Evolutionary conservation across 2,113 vertebrate genomes (phyloP).

Genomic region (Irena cyanogastra): DNA sequence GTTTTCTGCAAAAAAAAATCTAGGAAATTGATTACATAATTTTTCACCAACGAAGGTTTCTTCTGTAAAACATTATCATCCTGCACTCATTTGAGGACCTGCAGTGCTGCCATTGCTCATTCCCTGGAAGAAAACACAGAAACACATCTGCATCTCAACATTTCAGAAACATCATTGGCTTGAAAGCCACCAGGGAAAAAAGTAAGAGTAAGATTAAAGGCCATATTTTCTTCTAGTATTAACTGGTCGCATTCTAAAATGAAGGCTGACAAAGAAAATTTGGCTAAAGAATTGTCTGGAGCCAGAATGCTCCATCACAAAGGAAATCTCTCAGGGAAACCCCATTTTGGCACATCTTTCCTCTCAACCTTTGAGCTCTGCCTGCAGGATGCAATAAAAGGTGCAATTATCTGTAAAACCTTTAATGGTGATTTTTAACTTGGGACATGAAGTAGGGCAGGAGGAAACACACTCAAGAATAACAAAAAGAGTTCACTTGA

Average conservation of each 20-base stretch:
- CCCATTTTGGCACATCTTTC: not conserved
- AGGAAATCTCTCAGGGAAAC: not conserved
- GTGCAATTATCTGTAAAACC: not conserved
- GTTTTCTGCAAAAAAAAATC: not conserved
- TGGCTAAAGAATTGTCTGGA: not conserved
- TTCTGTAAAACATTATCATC: not conserved
- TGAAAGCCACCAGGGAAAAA: not conserved
- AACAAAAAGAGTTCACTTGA: not conserved
- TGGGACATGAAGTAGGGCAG: not conserved
- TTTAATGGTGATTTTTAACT: not conserved
- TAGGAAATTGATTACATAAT: not conserved
- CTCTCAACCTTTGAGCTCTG: not conserved
- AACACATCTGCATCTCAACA: not conserved
- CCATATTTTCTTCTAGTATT: not conserved
- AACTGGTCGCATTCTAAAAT: not conserved
- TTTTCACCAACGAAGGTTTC: not conserved
- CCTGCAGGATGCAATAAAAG: not conserved
- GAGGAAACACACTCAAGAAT: not conserved
- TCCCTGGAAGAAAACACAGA: not conserved
- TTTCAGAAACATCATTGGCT: not conserved
- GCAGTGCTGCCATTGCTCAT: not conserved
- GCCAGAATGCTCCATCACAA: not conserved
- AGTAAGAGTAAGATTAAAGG: not conserved
- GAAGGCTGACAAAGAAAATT: not conserved
- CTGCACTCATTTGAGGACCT: not conserved